These are phyloP conservation scores for Toxotes chatareus DNA, from an alignment of 2,113 vertebrate genomes.

Conservation along the genomic window DNA sequence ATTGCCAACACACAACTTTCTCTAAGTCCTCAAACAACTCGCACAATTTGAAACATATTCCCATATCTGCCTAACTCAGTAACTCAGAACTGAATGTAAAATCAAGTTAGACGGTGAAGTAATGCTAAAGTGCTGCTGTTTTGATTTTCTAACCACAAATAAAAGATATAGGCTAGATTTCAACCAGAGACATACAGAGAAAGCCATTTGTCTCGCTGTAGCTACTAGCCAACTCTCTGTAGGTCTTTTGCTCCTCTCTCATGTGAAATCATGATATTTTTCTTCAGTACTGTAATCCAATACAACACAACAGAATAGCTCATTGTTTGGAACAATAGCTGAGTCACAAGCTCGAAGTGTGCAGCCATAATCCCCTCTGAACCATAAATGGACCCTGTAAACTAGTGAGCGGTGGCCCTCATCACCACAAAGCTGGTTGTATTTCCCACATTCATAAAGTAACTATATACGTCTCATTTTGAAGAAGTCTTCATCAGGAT, in stretches of 20 bases:
- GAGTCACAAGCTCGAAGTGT: slow-evolving; percentile 40
- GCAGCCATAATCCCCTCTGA: slow-evolving; percentile 34
- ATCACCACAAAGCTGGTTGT: not conserved
- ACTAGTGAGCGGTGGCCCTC: not conserved
- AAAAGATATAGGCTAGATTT: slow-evolving; percentile 19
- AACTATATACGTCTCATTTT: not conserved
- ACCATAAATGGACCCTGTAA: slow-evolving; percentile 31
- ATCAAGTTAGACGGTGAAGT: not conserved
- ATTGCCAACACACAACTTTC: not conserved
- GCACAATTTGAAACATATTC: not conserved
- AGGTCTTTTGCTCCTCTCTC: slow-evolving; percentile 27
- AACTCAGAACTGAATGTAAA: not conserved
- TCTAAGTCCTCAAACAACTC: not conserved
- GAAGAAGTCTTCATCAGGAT: not conserved
- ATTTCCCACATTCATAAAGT: slow-evolving; percentile 20
- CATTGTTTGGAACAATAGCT: slow-evolving; percentile 62
- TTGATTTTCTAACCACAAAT: slow-evolving; percentile 6
- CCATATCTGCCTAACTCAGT: not conserved
- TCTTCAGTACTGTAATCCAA: slow-evolving; percentile 47
- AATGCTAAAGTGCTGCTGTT: slow-evolving; percentile 8
- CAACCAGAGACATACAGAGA: slow-evolving; percentile 24
- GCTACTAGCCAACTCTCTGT: slow-evolving; percentile 31
- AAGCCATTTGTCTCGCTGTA: slow-evolving; percentile 35
- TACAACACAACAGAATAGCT: slow-evolving; percentile 40
- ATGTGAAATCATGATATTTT: slow-evolving; percentile 44